Evolutionary conservation across 2,113 vertebrate genomes (phyloP), one percentile per base, ranked within the genome.

Genomic region (Grammomys dolichurus): DNA sequence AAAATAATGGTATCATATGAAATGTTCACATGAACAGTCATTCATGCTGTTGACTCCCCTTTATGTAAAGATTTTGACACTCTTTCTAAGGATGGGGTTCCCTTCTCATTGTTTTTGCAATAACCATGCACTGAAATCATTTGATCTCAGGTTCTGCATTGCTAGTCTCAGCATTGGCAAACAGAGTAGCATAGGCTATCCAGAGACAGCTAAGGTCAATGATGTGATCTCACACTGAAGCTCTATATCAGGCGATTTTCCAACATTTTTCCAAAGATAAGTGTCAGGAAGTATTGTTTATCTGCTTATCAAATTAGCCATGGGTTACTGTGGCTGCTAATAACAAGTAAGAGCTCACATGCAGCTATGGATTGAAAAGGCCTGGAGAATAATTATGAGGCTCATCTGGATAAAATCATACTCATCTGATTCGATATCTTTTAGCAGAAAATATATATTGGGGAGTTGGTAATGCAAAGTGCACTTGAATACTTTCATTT

Each of bases 381-480:
- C 11, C 11, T 17, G 16, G 7, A n/a, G n/a, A 3, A 81, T 91
- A 72, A 78, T 28, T 72, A 28, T 17, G 63, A 11, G n/a, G 20
- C 58, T 72, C 67, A 33, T 70, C 43, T 40, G 51, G 58, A 16
- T 70, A 43, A 93, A 96, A 93, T 54, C 56, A 63, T 16, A 77
- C 7, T 43, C 69, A 36, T 51, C 69, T 19, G 33, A 75, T 94
- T 93, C 48, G 3, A 40, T 89, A 72, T 80, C 70, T 65, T 80
- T 80, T 36, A 36, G 33, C 51, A 46, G 84, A 92, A 96, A 95
- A 88, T 73, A 76, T 5, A 54, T 56, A 88, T 13, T 80, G 78
- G 90, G 16, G 12, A 96, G 19, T 28, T 33, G 26, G 28, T 69
- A 88, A 75, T 33, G 73, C 16, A 84, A 87, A 84, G 84, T 80